A percentile compares a stretch with the other conserved stretches of the same genome.
Evolutionary conservation across 2,888 invertebrate species (phyloP).

Genomic region (Lysandra coridon): DNA sequence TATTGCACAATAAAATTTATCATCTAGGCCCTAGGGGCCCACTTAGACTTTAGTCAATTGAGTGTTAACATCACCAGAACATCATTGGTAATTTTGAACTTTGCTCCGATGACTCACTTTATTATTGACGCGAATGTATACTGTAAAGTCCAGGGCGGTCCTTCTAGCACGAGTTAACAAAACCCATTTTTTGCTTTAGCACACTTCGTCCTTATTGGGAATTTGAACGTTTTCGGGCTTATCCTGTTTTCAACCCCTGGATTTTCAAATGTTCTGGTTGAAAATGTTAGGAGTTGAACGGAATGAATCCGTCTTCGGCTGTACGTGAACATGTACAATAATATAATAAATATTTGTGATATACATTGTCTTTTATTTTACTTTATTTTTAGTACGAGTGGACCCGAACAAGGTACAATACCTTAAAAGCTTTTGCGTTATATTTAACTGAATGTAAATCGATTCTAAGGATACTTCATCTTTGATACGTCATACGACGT

Average conservation of each 20-base stretch:
- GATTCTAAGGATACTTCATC: too few species aligned
- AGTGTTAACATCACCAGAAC: too few species aligned
- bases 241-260: not conserved
- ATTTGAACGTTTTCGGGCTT: constrained; percentile 52
- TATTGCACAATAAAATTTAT: too few species aligned
- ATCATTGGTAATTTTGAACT: not conserved
- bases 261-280: not conserved
- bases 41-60: too few species aligned
- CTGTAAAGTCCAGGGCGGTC: not conserved
- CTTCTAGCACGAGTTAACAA: constrained; percentile 13
- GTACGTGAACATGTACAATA: constrained; percentile 71
- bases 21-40: too few species aligned
- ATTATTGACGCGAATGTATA: not conserved
- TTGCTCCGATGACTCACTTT: not conserved
- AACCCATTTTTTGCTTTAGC: constrained; percentile 47
- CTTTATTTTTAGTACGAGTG: too few species aligned
- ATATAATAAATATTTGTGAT: constrained; percentile 77
- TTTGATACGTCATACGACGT: too few species aligned
- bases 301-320: constrained; percentile 48
- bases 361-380: constrained; percentile 44
- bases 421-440: too few species aligned
- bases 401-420: too few species aligned
- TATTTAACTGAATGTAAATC: too few species aligned
- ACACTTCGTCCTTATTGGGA: constrained; percentile 64
- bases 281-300: not conserved